Percentiles rank a stretch among this genome's conserved stretches.
Evolutionary conservation across 2,888 invertebrate species (phyloP).

Genomic region (Eucriotettix oculatus): DNA sequence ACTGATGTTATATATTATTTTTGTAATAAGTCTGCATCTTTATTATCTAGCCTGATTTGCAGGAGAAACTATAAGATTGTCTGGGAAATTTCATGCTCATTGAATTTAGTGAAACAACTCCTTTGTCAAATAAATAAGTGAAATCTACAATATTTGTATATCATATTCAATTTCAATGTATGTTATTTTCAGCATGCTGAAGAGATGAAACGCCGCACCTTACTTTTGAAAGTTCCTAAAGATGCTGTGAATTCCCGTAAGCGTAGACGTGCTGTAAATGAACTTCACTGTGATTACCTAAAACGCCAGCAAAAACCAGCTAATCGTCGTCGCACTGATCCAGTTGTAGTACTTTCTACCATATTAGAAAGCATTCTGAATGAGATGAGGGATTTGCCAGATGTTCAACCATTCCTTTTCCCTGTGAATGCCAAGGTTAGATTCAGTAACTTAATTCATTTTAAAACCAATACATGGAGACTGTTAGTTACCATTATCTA

Average conservation of each 20-base stretch:
- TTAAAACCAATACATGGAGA: no score
- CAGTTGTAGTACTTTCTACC: slow-evolving; percentile 84
- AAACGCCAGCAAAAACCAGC: slow-evolving; percentile 67
- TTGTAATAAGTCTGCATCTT: no score
- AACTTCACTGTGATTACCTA: slow-evolving; percentile 76
- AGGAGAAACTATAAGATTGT: no score
- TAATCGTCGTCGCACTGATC: slow-evolving; percentile 86
- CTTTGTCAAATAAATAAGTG: no score
- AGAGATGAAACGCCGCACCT: slow-evolving; percentile 61
- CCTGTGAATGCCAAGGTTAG: slow-evolving; percentile 82
- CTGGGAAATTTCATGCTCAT: no score
- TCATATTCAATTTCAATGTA: no score
- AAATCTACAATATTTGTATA: no score
- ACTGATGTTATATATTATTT: no score
- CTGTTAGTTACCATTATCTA: no score
- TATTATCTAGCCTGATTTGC: no score
- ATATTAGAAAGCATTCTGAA: slow-evolving; percentile 82
- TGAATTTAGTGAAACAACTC: no score
- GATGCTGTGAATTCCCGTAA: slow-evolving; percentile 47
- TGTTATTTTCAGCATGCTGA: slow-evolving; percentile 54
- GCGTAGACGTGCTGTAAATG: slow-evolving; percentile 44
- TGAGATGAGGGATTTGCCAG: slow-evolving; percentile 80
- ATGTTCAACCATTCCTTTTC: slow-evolving; percentile 82
- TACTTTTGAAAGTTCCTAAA: slow-evolving; percentile 62
- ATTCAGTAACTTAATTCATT: neutral